Conservation (phyloP, 1,140 invertebrate genomes). For the Papilio aristodemus region DNA sequence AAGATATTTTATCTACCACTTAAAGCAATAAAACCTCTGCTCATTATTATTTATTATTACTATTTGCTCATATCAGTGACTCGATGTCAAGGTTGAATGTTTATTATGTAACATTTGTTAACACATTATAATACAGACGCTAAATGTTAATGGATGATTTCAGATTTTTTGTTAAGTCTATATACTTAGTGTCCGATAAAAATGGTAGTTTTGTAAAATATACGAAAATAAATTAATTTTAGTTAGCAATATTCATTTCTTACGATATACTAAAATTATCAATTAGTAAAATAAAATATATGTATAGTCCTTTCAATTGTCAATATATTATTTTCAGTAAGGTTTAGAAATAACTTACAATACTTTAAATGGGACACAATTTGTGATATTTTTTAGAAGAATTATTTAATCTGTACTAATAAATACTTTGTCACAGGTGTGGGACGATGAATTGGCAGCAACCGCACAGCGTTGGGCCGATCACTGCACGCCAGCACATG, state of each 20-base stretch:
- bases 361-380: too few relatives aligned
- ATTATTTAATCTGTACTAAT: too few relatives aligned
- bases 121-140: slow-evolving; percentile 7
- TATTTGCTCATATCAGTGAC: slow-evolving; percentile 26
- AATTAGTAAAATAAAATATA: not conserved
- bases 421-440: slow-evolving; percentile 80
- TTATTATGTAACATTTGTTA: slow-evolving; percentile 11
- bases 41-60: slow-evolving; percentile 10
- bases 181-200: not conserved
- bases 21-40: slow-evolving; percentile 24
- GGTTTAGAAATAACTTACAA: too few relatives aligned
- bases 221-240: not conserved
- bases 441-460: slow-evolving; percentile 92
- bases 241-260: not conserved
- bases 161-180: slow-evolving; percentile 3
- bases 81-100: slow-evolving; percentile 28
- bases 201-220: not conserved
- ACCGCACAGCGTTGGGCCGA: slow-evolving; percentile 91
- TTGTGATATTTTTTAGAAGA: too few relatives aligned
- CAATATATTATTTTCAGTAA: too few relatives aligned
- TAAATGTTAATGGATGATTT: slow-evolving; percentile 26
- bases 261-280: not conserved
- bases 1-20: slow-evolving; percentile 15
- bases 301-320: too few relatives aligned
- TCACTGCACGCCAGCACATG: slow-evolving; percentile 88